Evolutionary conservation across 2,888 invertebrate genomes (phyloP).

Genomic region (Drosophila helvetica): DNA sequence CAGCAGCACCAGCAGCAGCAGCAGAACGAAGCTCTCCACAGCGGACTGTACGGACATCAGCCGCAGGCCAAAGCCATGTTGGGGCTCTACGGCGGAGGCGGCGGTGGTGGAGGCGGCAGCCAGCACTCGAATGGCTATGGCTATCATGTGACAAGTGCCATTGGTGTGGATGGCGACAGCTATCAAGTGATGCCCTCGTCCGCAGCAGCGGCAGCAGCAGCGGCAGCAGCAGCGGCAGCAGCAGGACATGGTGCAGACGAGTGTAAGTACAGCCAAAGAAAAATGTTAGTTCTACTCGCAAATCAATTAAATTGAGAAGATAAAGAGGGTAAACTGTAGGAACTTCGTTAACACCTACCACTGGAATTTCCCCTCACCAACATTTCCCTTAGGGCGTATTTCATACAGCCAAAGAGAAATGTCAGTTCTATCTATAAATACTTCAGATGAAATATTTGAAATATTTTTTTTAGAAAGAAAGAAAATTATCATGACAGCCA

Average conservation of each 20-base stretch:
- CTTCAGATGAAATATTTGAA: too few relatives aligned
- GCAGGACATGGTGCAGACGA: constrained; percentile 68
- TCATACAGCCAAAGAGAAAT: background rate
- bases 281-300: constrained; percentile 1
- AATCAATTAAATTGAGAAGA: background rate
- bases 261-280: constrained; percentile 73
- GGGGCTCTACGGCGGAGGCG: constrained; percentile 49
- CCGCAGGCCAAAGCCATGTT: constrained; percentile 52
- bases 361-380: background rate
- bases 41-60: constrained; percentile 45
- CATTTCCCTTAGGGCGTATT: background rate
- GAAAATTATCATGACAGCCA: background rate
- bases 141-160: constrained; percentile 82
- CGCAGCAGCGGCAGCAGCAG: constrained; percentile 48
- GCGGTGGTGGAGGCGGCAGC: constrained; percentile 11
- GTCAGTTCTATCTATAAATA: background rate
- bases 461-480: background rate
- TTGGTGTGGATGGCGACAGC: constrained; percentile 81
- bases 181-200: constrained; percentile 81
- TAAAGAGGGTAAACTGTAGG: constrained; percentile 12
- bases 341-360: too few relatives aligned
- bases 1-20: constrained; percentile 62
- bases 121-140: constrained; percentile 78
- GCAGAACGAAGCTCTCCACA: constrained; percentile 51
- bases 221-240: constrained; percentile 35